Base-by-base conservation (phyloP, 2,888 invertebrate genomes). In the Melikaiella ostensackeni region DNA sequence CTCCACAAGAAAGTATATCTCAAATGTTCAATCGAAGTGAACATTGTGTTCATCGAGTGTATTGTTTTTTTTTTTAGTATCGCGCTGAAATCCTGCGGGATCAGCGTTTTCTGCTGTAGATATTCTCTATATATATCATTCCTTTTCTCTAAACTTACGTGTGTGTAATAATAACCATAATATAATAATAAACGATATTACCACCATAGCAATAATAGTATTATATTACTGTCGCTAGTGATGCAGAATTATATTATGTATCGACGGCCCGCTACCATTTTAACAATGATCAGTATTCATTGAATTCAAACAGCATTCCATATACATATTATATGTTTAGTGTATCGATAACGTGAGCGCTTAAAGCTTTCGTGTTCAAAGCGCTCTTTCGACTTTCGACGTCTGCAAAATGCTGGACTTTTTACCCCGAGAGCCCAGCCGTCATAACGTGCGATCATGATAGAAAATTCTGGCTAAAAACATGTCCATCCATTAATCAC, bases 151-250 rank as follows among this genome's bases (percentile, higher is more conserved):
- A 85, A 79, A 84, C 81, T 87, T 85, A 85, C 77, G 78, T 83
- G 83, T 88, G 78, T 81, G 82, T 87, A 87, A 88, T 86, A 86
- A 86, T 88, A 87, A 84, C 81, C 83, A 85, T 87, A 86, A 84
- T 87, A 87, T 86, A 84, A 87, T 87, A 87, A 88, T 89, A 87
- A 89, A 88, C 84, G 85, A 87, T 86, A 88, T 87, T 86, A 87
- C 87, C 86, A 88, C 85, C 87, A 86, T 86, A 87, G 86, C 86
- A 86, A 87, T 88, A 86, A 86, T 75, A 76, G 79, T 87, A 86
- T 87, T 86, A 85, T 88, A 86, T 84, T 85, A 85, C 83, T 86
- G 84, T 83, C 82, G 82, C 84, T 86, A 86, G 83, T 81, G 83
- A 81, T 84, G 85, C 85, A 81, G 80, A 78, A 66, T 62, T 86